These are phyloP conservation scores for Echeneis naucrates DNA, from an alignment of 2,797 vertebrate genomes.

Conservation along the genomic window DNA sequence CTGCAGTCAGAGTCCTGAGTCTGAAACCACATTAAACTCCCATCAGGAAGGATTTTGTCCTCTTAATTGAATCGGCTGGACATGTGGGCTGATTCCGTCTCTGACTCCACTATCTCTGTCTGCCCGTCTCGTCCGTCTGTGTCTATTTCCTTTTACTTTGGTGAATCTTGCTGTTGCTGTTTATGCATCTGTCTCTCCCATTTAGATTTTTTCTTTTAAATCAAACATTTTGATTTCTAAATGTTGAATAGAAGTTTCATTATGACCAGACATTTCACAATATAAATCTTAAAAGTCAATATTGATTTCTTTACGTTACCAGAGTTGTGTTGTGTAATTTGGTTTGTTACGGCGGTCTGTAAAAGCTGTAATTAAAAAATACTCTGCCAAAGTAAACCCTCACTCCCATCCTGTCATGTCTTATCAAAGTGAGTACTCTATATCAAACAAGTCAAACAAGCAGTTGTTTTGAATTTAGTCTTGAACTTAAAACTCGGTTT, in stretches of 20 bases:
- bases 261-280: neutral
- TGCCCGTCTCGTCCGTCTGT: neutral
- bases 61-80: slow-evolving; percentile 39
- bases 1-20: slow-evolving; percentile 19
- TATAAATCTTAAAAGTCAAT: neutral
- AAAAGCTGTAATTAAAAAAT: no score
- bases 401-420: no score
- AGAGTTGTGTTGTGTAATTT: neutral
- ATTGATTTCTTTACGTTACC: neutral
- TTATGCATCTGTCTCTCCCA: neutral
- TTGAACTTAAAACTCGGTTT: no score
- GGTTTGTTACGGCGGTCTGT: no score
- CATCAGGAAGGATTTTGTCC: slow-evolving; percentile 45
- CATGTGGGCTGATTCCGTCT: slow-evolving; percentile 33
- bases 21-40: slow-evolving; percentile 48
- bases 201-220: no score
- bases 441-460: no score
- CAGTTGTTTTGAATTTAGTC: no score
- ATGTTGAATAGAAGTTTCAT: neutral
- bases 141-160: neutral
- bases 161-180: slow-evolving; percentile 3
- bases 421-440: neutral
- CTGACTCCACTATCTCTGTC: slow-evolving; percentile 18
- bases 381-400: neutral
- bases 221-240: neutral